Base-by-base conservation (phyloP, 1,140 invertebrate species). In the Saccostrea echinata region DNA sequence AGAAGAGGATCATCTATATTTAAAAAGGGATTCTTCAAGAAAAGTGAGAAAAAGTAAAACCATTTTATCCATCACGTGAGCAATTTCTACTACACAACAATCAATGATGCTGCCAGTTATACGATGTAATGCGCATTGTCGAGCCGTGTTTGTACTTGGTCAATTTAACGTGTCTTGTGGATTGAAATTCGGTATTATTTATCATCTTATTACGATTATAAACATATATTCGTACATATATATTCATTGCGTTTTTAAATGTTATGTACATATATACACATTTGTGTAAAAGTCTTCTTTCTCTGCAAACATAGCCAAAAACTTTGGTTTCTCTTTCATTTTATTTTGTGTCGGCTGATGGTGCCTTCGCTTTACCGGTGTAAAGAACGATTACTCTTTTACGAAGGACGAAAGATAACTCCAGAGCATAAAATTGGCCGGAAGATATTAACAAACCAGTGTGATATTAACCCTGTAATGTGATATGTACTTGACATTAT, bases 1-100 rank as follows among this genome's bases (percentile, higher is more conserved):
- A 90, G 88, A 30, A 90, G 82, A 52, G 85, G 88, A 2, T 88
- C 88, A 82, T 91, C 91, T 2, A 91, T 93, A 24, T 92, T 93
- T 55, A 91, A 88, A 81, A 91, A 90, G 84, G 84, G 82, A 6
- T 68, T 91, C 21, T 91, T 92, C 76, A 91, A 90, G 53, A 90
- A 91, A 52, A 92, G 90, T 83, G 85, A 91, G 9, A 91, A 91
- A 76, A 76, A 76, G 68, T 76, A 76, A 76, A 24, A 64, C 13
- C 1, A 27, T 13, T 12, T 30, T 27, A 30, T 76, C 27, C 27
- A 2, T 33, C 27, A 76, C 2, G 27, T 16, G 27, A 76, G 27
- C 13, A 27, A 33, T 76, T 76, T 9, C 30, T 76, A 76, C 68
- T 76, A 76, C 68, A 76, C 68, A 43, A 43, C 43, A 76, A 76